A percentile compares a stretch with the other conserved stretches of the same genome.
Conservation (phyloP, 37 sponge, comb jelly and placozoan species). For the Tethya wilhelma region DNA sequence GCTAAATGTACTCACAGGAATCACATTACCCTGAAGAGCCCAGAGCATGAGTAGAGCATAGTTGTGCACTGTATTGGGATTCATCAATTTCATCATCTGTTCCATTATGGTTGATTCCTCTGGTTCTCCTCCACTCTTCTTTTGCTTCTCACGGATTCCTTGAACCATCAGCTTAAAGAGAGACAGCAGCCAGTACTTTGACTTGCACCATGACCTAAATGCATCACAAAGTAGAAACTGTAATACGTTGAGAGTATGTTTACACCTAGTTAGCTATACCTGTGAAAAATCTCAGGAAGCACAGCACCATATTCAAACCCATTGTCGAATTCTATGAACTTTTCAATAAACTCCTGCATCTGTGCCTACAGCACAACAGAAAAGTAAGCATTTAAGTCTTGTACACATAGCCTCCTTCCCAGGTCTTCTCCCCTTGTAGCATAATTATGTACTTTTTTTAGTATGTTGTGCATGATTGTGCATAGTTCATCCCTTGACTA, state of each 20-base stretch:
- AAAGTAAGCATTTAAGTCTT: too few species aligned
- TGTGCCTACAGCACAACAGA: conserved; percentile 56
- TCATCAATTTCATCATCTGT: conserved; percentile 35
- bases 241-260: neutral
- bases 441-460: too few species aligned
- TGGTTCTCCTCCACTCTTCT: neutral
- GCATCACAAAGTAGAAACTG: neutral
- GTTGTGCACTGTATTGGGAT: conserved; percentile 55
- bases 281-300: conserved; percentile 71
- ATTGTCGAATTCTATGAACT: conserved; percentile 74
- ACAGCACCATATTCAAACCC: conserved; percentile 89
- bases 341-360: conserved; percentile 26
- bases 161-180: conserved; percentile 27
- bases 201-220: conserved; percentile 42
- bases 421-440: too few species aligned
- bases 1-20: conserved; percentile 58
- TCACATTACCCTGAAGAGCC: conserved; percentile 88
- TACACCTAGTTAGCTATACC: conserved; percentile 27
- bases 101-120: conserved; percentile 57
- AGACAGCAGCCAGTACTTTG: conserved; percentile 34
- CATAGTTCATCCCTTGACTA: too few species aligned
- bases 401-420: too few species aligned
- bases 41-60: conserved; percentile 77
- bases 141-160: conserved; percentile 1
- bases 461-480: too few species aligned